A percentile compares a stretch with the other conserved stretches of the same genome.
Conservation (phyloP, 2,888 invertebrate genomes). For the Hypolimnas misippus region DNA sequence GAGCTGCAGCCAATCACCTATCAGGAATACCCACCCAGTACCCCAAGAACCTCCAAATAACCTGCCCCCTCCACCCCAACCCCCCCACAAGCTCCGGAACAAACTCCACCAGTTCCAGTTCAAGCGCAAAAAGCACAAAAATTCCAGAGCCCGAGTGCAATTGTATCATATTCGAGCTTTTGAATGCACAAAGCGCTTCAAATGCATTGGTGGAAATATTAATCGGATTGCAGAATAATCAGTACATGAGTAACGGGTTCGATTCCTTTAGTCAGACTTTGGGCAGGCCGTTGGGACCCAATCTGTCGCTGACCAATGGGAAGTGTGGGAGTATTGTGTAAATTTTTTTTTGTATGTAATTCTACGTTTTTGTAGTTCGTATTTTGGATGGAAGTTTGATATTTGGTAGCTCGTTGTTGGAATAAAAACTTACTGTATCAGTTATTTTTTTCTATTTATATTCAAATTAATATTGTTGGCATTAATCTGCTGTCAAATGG, state of each 20-base stretch:
- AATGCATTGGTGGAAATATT: conserved; percentile 77
- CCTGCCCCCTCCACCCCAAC: conserved; percentile 71
- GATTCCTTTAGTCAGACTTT: conserved; percentile 65
- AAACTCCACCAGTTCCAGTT: conserved; percentile 48
- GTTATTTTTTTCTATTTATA: background rate
- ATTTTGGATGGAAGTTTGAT: conserved; percentile 14
- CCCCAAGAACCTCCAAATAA: conserved; percentile 66
- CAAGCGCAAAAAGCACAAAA: conserved; percentile 56
- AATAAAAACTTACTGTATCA: background rate
- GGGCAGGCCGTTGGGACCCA: conserved; percentile 63
- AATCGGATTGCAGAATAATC: conserved; percentile 76
- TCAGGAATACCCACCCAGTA: conserved; percentile 73
- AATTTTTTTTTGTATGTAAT: conserved; percentile 16
- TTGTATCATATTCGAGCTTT: conserved; percentile 73
- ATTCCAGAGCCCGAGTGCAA: conserved; percentile 76
- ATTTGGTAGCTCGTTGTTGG: background rate
- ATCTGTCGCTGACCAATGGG: conserved; percentile 72
- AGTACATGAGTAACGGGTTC: conserved; percentile 71
- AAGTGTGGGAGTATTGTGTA: conserved; percentile 79
- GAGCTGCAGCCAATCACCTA: conserved; percentile 79
- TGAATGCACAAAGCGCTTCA: conserved; percentile 74
- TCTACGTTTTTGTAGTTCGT: conserved; percentile 21
- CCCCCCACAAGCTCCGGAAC: conserved; percentile 54
- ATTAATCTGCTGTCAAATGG: no score
- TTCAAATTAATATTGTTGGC: background rate